A percentile compares a stretch with the other conserved stretches of the same genome.
These are phyloP conservation scores for Toxostoma redivivum DNA, from an alignment of 2,113 vertebrate genomes.

Conservation along the genomic window DNA sequence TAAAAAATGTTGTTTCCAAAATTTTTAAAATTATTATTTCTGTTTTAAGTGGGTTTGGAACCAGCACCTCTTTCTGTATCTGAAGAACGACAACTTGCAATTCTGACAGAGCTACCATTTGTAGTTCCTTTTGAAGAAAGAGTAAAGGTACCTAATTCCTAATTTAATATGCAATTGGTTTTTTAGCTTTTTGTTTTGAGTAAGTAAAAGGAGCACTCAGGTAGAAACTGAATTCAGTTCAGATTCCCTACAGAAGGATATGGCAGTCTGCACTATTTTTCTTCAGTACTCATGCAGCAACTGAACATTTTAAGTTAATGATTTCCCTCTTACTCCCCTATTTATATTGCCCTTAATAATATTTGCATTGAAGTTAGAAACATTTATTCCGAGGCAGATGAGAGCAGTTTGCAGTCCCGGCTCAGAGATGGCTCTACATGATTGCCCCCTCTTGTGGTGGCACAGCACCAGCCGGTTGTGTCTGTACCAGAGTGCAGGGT, in stretches of 20 bases:
- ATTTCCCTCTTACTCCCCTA: neutral
- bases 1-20: neutral
- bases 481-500: neutral
- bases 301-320: neutral
- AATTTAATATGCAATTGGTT: neutral
- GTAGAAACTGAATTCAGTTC: neutral
- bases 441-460: slow-evolving; percentile 14
- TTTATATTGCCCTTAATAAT: neutral
- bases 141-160: slow-evolving; percentile 86
- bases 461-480: neutral
- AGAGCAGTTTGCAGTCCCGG: neutral
- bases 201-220: neutral
- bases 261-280: neutral
- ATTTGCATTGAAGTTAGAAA: neutral
- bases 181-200: neutral
- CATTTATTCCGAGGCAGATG: fast-evolving
- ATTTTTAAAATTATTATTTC: neutral
- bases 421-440: neutral
- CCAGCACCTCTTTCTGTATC: slow-evolving; percentile 93
- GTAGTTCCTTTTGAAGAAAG: slow-evolving; percentile 98
- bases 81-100: slow-evolving; percentile 93
- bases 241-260: neutral
- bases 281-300: neutral
- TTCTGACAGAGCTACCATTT: slow-evolving; percentile 96
- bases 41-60: slow-evolving; percentile 86